Evolutionary conservation across 2,797 vertebrate genomes (phyloP).

Genomic region (Chaunax sp.): DNA sequence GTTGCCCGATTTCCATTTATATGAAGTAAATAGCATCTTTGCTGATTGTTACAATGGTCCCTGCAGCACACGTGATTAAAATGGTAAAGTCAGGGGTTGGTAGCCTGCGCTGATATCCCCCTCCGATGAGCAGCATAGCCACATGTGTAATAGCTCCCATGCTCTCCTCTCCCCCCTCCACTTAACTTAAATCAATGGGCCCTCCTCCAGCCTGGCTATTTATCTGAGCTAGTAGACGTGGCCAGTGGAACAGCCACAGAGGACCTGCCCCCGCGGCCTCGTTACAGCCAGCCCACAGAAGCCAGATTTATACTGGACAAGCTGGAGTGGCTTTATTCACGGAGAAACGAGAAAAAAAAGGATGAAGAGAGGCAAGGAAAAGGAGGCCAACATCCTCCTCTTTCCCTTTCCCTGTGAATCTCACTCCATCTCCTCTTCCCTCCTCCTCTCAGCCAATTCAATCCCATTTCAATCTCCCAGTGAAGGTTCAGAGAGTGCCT

Average conservation of each 20-base stretch:
- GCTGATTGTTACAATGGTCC: conserved; percentile 64
- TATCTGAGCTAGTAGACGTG: conserved; percentile 72
- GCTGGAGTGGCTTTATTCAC: conserved; percentile 71
- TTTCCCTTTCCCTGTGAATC: conserved; percentile 22
- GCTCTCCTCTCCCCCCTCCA: conserved; percentile 51
- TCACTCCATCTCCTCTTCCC: conserved; percentile 35
- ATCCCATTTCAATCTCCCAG: conserved; percentile 78
- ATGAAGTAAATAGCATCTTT: conserved; percentile 71
- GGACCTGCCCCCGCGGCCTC: conserved; percentile 68
- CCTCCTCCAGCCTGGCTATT: conserved; percentile 74
- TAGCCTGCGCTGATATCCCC: conserved; percentile 58
- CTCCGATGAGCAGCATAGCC: conserved; percentile 55
- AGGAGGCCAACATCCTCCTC: conserved; percentile 25
- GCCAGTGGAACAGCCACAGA: conserved; percentile 69
- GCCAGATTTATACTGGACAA: conserved; percentile 70
- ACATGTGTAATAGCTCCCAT: conserved; percentile 52
- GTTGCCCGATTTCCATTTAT: conserved; percentile 73
- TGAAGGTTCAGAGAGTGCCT: conserved; percentile 65
- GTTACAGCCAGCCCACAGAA: conserved; percentile 52
- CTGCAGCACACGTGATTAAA: conserved; percentile 74
- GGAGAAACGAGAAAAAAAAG: conserved; percentile 40
- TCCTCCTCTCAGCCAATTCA: conserved; percentile 69
- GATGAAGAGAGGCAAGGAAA: conserved; percentile 27
- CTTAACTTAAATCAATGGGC: conserved; percentile 82
- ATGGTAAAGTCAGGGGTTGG: conserved; percentile 66